Evolutionary conservation across 2,797 vertebrate species (phyloP).

Genomic region (Thripadectes ignobilis): DNA sequence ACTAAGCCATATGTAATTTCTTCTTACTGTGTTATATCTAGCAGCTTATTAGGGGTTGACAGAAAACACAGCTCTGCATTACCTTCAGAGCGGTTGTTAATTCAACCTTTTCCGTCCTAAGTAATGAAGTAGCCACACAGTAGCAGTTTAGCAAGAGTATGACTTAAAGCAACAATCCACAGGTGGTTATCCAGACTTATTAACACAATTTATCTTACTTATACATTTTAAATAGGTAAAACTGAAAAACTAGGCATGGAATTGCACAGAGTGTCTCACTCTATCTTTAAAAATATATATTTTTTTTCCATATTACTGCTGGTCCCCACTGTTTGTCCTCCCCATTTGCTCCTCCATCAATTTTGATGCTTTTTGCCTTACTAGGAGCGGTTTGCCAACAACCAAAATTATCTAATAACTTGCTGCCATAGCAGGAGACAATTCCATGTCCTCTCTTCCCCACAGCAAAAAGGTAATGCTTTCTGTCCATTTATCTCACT

Average conservation of each 20-base stretch:
- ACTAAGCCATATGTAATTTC: not conserved
- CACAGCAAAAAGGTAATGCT: not conserved
- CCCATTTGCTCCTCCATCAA: not conserved
- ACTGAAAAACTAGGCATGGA: not conserved
- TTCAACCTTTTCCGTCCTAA: not conserved
- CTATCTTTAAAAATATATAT: not conserved
- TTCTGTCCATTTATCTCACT: not conserved
- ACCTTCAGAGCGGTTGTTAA: not conserved
- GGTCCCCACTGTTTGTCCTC: not conserved
- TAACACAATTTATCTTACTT: not conserved
- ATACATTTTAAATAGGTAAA: not conserved
- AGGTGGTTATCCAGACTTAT: not conserved
- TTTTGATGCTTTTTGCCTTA: not conserved
- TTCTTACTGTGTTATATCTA: not conserved
- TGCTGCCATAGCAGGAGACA: not conserved
- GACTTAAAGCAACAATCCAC: not conserved
- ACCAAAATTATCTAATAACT: not conserved
- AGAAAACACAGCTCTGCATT: not conserved
- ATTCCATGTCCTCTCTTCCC: not conserved
- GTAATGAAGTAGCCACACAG: not conserved
- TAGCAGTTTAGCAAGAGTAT: not conserved
- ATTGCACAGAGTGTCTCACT: accelerated
- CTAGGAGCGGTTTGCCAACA: not conserved
- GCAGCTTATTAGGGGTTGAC: not conserved
- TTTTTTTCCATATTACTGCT: not conserved